These are phyloP conservation scores for Megatriorchis doriae DNA, from an alignment of 2,113 vertebrate species.

Conservation along the genomic window DNA sequence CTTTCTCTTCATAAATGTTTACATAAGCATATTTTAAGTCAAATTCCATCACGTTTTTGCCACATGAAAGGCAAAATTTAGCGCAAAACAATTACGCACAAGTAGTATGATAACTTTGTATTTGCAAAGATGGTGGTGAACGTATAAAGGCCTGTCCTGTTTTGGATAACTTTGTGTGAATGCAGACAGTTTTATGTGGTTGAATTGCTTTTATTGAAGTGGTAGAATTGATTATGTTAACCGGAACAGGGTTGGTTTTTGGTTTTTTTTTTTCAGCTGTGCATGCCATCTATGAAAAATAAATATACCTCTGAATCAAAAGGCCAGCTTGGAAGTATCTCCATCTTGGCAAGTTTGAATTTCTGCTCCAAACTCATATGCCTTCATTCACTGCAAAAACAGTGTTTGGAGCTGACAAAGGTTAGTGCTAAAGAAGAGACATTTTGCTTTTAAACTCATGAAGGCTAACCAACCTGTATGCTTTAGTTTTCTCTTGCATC, in stretches of 20 bases:
- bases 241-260: background rate
- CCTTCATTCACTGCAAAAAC: background rate
- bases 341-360: background rate
- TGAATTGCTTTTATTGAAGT: background rate
- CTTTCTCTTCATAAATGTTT: background rate
- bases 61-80: background rate
- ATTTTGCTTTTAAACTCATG: background rate
- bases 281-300: background rate
- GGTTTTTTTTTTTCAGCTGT: background rate
- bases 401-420: background rate
- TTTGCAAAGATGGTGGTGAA: background rate
- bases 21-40: background rate
- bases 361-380: background rate
- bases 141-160: background rate
- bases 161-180: background rate
- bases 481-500: background rate
- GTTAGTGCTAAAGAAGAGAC: background rate
- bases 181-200: background rate
- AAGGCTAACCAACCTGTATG: background rate
- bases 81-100: background rate
- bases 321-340: background rate
- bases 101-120: background rate
- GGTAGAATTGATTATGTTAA: background rate
- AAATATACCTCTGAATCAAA: background rate
- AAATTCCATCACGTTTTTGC: background rate